A percentile compares a stretch with the other conserved stretches of the same genome.
Evolutionary conservation across 2,888 invertebrate species (phyloP).

Genomic region (Euplagia quadripunctaria): DNA sequence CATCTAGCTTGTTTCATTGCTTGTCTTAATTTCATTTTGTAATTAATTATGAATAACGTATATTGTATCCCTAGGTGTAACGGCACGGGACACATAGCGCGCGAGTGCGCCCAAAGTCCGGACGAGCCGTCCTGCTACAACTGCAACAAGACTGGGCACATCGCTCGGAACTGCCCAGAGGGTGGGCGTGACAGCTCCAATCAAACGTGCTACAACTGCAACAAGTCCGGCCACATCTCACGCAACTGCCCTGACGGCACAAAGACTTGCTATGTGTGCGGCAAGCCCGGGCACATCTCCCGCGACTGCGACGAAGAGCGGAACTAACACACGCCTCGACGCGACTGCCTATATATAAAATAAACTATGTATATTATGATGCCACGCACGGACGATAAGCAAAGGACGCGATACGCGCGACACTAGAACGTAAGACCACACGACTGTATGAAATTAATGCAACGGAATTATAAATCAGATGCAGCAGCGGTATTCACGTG

Average conservation of each 20-base stretch:
- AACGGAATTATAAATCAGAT: constrained; percentile 82
- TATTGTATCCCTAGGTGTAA: constrained; percentile 89
- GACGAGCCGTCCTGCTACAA: constrained; percentile 97
- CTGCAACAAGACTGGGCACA: constrained; percentile 97
- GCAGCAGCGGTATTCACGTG: constrained; percentile 66
- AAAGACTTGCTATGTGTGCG: constrained; percentile 97
- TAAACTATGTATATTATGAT: constrained; percentile 83
- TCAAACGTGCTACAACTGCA: constrained; percentile 97
- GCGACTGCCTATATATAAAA: constrained; percentile 63
- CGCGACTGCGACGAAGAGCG: constrained; percentile 96
- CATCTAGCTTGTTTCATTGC: neutral
- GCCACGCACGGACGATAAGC: constrained; percentile 87
- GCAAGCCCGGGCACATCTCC: constrained; percentile 96
- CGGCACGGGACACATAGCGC: constrained; percentile 97
- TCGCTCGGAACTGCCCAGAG: constrained; percentile 95
- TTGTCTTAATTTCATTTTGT: constrained; percentile 5
- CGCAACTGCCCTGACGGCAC: constrained; percentile 95
- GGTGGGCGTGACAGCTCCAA: constrained; percentile 90
- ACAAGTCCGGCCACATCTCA: constrained; percentile 96
- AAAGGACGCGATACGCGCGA: constrained; percentile 82
- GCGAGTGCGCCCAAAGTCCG: constrained; percentile 95
- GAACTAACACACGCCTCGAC: constrained; percentile 78
- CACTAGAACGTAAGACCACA: constrained; percentile 78
- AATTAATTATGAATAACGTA: constrained; percentile 7
- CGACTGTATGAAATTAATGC: constrained; percentile 78